Evolutionary conservation across 2,888 invertebrate species (phyloP).

Genomic region (Hipparchia semele): DNA sequence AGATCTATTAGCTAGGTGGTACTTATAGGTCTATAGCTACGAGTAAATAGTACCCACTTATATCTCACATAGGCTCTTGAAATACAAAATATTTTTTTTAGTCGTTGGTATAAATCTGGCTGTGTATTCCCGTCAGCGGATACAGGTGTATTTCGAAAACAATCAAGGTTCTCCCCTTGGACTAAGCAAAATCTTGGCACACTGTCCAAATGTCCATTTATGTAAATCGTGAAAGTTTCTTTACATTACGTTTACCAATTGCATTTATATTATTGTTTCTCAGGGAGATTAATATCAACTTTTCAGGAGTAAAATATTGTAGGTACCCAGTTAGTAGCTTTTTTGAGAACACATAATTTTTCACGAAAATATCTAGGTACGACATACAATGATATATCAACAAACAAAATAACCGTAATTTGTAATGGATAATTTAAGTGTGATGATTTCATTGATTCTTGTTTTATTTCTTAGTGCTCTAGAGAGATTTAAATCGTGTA

Average conservation of each 20-base stretch:
- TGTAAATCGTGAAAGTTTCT: slow-evolving; percentile 26
- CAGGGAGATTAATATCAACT: background rate
- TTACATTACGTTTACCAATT: background rate
- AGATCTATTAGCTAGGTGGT: background rate
- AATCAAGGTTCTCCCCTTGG: slow-evolving; percentile 42
- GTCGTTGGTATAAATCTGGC: slow-evolving; percentile 66
- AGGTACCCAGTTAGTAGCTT: background rate
- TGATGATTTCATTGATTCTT: too few species aligned
- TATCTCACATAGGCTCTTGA: slow-evolving; percentile 13
- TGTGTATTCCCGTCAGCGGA: slow-evolving; percentile 64
- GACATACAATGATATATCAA: too few species aligned
- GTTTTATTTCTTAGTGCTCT: too few species aligned
- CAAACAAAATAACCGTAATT: too few species aligned
- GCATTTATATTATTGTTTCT: background rate
- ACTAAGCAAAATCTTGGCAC: slow-evolving; percentile 39
- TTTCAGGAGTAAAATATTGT: background rate
- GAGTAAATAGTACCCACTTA: background rate
- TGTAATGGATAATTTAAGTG: too few species aligned
- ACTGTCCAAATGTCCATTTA: slow-evolving; percentile 39
- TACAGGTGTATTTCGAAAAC: slow-evolving; percentile 62
- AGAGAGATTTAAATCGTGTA: too few species aligned
- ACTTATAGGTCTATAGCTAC: background rate
- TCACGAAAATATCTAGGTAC: too few species aligned
- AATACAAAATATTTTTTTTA: slow-evolving; percentile 34
- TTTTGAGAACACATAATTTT: too few species aligned